Base-by-base conservation (phyloP, 2,888 invertebrate species). In the Latrodectus hesperus region DNA sequence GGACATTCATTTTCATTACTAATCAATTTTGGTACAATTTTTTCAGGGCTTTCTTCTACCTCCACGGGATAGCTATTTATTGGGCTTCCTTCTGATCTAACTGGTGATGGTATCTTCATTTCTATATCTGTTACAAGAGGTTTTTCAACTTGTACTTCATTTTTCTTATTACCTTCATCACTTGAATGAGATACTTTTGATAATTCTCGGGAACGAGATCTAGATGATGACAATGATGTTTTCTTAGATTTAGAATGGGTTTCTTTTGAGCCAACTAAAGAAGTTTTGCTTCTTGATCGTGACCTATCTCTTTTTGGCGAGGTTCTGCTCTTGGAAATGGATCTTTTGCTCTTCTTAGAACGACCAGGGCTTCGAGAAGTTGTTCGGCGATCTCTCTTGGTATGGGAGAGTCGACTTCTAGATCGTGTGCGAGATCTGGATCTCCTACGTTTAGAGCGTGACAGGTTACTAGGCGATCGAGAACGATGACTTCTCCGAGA, bases 401-500 rank as follows among this genome's bases (percentile, higher is more conserved):
- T 38, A 38, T 38, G 38, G 9, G 81, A 87, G n/a, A 77, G 26
- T 55, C 76, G 68, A 64, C 85, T 87, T 65, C 81, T 81, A 1
- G 86, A 87, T 6, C 86, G 81, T 2, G 86, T 73, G 26, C 86
- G 74, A 11, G 86, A 87, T 1, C 72, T 72, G 6, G 86, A 81
- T 38, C 86, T 76, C 6, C 53, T 81, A 26, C 77, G 75, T 71
- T 86, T 86, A 26, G 81, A 60, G 8, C 49, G 75, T 1, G 74
- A n/a, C 26, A 82, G 51, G 17, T n/a, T 53, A 22, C 86, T 87
- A 14, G 67, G 72, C 4, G 86, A 87, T 17, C 86, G 53, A 12
- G 86, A 87, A 38, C 86, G 51, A 6, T 16, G 80, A 77, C 55
- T 81, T 52, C 86, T 76, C 12, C 81, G 81, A 52, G 86, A 81